Base-by-base conservation (phyloP, 2,113 vertebrate species). In the Sardina pilchardus region DNA sequence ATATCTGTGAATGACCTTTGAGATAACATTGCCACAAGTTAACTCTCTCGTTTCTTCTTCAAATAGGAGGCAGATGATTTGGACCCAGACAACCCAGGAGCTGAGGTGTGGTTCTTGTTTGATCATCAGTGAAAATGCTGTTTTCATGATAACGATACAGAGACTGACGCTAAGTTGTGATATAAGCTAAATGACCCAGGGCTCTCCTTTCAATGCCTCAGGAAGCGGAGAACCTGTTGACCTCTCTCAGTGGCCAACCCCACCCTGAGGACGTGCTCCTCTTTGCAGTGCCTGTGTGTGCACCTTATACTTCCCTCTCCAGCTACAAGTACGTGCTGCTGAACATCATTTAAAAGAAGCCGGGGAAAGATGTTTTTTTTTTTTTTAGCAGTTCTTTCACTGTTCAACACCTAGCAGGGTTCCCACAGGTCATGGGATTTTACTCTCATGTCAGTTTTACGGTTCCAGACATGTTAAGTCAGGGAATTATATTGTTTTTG, bases 241-340 rank as follows among this genome's bases (percentile, higher is more conserved):
- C 94, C 90, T 97, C 97, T 81, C 93, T 99, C 90, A 97, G 96
- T 0, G 98, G 98, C 0, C 97, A 97, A 90, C 98, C 98, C 0
- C 96, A 99, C 26, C 81, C 91, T 0, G 98, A 99, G 85, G 98
- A 99, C 24, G 39, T 97, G 12, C 93, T 99, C 82, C 87, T 99
- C 85, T 99, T 99, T 0, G 96, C 97, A 0, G 95, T 99, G 4
- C 98, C 98, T 1, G 93, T 97, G 88, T 99, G 98, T 6, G 97
- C 97, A 21, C 98, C 98, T 6, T 99, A 99, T 90, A 97, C 96
- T 0, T 95, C 97, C 16, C 97, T 99, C 89, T 87, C 95, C 3
- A 97, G 93, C 92, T 97, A 97, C 86, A 99, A 99, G 98, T 99
- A 91, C 83, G 96, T 94, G 56, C 16, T 94, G 56, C 16, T 24